Evolutionary conservation across 1,140 invertebrate species (phyloP).

Genomic region (Araneus ventricosus): DNA sequence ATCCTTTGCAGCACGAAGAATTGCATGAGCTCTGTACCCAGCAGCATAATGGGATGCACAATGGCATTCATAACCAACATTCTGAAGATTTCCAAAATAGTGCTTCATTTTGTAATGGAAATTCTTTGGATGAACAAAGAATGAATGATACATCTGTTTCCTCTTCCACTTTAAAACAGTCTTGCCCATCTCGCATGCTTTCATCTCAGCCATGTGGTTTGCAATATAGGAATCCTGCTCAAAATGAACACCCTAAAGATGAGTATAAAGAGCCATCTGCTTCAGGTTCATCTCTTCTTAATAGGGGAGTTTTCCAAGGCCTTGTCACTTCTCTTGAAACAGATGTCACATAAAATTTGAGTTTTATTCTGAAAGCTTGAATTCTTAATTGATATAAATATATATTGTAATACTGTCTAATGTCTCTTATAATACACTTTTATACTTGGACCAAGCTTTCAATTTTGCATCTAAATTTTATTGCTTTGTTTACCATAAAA

Average conservation of each 20-base stretch:
- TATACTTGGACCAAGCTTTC: constrained; percentile 9
- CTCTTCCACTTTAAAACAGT: constrained; percentile 27
- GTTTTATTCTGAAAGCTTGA: not conserved
- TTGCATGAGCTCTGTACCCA: not conserved
- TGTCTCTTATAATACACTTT: not conserved
- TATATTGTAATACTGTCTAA: not conserved
- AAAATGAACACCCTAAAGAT: constrained; percentile 36
- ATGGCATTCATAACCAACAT: not conserved
- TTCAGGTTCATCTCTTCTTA: constrained; percentile 65
- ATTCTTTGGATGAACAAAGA: constrained; percentile 44
- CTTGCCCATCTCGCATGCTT: constrained; percentile 37
- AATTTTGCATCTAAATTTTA: too few species aligned
- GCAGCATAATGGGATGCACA: too few species aligned
- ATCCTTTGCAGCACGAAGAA: not conserved
- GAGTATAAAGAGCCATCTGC: constrained; percentile 53
- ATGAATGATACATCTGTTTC: constrained; percentile 20
- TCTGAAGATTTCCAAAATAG: too few species aligned
- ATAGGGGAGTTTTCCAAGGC: constrained; percentile 67
- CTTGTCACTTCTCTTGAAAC: constrained; percentile 59
- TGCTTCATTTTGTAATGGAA: constrained; percentile 32
- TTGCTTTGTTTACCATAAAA: too few species aligned
- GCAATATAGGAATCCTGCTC: constrained; percentile 55
- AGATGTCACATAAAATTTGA: not conserved
- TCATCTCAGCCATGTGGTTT: constrained; percentile 71
- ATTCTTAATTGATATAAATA: not conserved